Evolutionary conservation across 2,113 vertebrate species (phyloP), one percentile per base, ranked within the genome.

Genomic region (Eretmochelys imbricata): DNA sequence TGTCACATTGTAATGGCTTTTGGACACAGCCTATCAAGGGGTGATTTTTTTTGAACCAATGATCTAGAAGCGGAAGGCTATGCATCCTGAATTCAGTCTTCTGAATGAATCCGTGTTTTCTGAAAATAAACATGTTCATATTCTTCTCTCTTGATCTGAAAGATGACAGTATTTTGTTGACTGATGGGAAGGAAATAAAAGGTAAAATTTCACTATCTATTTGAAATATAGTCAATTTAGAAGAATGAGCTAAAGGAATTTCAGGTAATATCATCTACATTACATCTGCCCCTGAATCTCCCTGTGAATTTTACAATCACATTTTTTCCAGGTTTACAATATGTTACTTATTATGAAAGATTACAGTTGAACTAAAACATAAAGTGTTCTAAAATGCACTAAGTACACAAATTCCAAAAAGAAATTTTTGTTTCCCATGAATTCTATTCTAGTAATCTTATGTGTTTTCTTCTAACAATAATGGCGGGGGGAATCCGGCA

Each of bases 21-120:
- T 72, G 17, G n/a, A 38, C n/a, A 72, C 8, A 38, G 59, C 4
- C 65, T 22, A 22, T 20, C n/a, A 38, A 38, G 5, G 65, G n/a
- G 19, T 72, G 65, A 35, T 72, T 72, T 42, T 42, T 42, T 42
- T 69, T 69, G 22, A 51, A 46, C 38, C 17, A 46, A 24, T 76
- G 20, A 76, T 76, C 38, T 27, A 76, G 24, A 76, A 46, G 12
- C 12, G 24, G 72, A 46, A 76, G 38, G 51, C 8, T 78, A 72
- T 62, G 2, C 90, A 27, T 96, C 93, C 46, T 84, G 89, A 96
- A 95, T 89, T 72, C 48, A 87, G 24, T 93, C 62, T 35, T 76
- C 84, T 2, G 0, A 93, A 89, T 79, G 17, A 62, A 59, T 83
- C 16, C 20, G 4, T 31, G 49, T 55, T 69, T 69, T 69, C 62